A percentile compares a stretch with the other conserved stretches of the same genome.
Evolutionary conservation across 2,888 invertebrate species (phyloP).

Genomic region (Pterostichus niger): DNA sequence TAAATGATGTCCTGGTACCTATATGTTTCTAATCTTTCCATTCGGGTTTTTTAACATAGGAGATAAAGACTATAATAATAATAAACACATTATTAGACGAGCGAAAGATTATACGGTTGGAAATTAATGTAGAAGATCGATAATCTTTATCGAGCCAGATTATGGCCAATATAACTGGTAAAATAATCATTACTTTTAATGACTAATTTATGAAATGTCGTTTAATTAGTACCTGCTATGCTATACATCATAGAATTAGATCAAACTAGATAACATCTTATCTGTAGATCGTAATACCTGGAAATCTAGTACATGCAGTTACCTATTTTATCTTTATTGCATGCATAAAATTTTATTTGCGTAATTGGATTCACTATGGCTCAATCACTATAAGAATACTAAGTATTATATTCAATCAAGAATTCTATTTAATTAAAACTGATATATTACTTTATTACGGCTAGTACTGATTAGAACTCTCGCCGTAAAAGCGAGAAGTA

Average conservation of each 20-base stretch:
- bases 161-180: slow-evolving; percentile 28
- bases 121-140: slow-evolving; percentile 4
- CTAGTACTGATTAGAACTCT: too few species aligned
- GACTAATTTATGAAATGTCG: slow-evolving; percentile 63
- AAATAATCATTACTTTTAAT: slow-evolving; percentile 63
- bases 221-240: slow-evolving; percentile 59
- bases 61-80: slow-evolving; percentile 47
- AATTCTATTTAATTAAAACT: too few species aligned
- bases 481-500: too few species aligned
- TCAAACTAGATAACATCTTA: slow-evolving; percentile 53
- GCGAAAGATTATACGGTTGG: background rate
- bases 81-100: slow-evolving; percentile 47
- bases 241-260: slow-evolving; percentile 63
- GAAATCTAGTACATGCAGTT: slow-evolving; percentile 20
- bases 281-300: slow-evolving; percentile 17
- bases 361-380: slow-evolving; percentile 11
- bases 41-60: slow-evolving; percentile 32
- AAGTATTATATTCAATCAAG: too few species aligned
- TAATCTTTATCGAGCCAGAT: slow-evolving; percentile 23
- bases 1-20: background rate
- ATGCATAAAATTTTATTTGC: slow-evolving; percentile 9
- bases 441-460: too few species aligned
- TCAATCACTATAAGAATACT: background rate
- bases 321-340: slow-evolving; percentile 34
- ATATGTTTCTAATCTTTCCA: slow-evolving; percentile 52